Base-by-base conservation (phyloP, 1,140 invertebrate genomes). In the Dinoponera quadriceps region DNA sequence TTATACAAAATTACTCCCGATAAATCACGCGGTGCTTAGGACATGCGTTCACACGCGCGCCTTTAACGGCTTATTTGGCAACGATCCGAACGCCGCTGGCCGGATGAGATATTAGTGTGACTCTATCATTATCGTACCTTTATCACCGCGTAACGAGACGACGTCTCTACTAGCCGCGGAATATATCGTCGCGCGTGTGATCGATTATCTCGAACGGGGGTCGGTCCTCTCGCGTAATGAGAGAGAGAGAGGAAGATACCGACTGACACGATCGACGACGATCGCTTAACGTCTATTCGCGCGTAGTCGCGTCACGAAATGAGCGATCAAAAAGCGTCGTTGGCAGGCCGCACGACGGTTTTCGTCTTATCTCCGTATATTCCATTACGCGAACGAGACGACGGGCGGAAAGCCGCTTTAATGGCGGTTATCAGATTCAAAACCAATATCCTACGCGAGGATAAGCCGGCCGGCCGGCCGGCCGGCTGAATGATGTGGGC, bases 401-500 rank as follows among this genome's bases (percentile, higher is more conserved):
- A 85, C 69, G 54, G 72, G 86, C 60, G 86, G 84, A 85, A 88
- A 88, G 83, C 86, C 22, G 78, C 59, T 83, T 88, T 88, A 88
- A 88, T 84, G 59, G 78, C 51, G 65, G 74, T 85, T 86, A 85
- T 90, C 89, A 77, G 86, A 88, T 90, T 80, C 75, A 89, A 88
- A 90, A 89, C 84, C 86, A 90, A 90, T 89, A 89, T 88, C 75
- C 86, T 74, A 85, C 72, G 74, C 69, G 49, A 75, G 78, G 83
- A 88, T 88, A 85, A 88, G 87, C 73, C 60, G n/a, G 38, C 11
- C 59, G 63, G 27, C 27, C 9, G n/a, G n/a, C n/a, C n/a, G n/a
- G n/a, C 16, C n/a, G 49, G 49, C 55, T 75, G 74, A 77, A 85
- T 81, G 57, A 85, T 88, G 86, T 83, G 80, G 86, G 87, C 63